A percentile compares a stretch with the other conserved stretches of the same genome.
Conservation (phyloP, 2,797 vertebrate genomes). For the Macrochelys suwanniensis region DNA sequence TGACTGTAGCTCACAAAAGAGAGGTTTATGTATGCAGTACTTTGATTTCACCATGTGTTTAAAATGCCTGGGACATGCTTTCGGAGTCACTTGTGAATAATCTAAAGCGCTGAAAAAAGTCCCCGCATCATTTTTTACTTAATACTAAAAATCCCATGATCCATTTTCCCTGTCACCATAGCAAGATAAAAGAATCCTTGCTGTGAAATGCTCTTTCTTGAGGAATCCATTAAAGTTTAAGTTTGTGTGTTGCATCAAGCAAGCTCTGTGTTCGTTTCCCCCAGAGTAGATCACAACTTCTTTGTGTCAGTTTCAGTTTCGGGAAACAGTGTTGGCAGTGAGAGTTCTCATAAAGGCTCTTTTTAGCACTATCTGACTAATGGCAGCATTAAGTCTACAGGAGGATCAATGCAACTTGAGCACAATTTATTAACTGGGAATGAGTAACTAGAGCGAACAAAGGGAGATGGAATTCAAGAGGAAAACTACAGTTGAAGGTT, state of each 20-base stretch:
- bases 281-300: conserved; percentile 70
- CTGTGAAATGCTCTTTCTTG: conserved; percentile 57
- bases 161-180: conserved; percentile 42
- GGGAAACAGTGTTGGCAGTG: conserved; percentile 39
- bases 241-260: conserved; percentile 46
- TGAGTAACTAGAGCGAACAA: not conserved
- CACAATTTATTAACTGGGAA: conserved; percentile 28
- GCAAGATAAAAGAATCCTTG: conserved; percentile 67
- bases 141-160: conserved; percentile 56
- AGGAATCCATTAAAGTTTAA: conserved; percentile 72
- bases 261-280: conserved; percentile 33
- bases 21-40: conserved; percentile 22
- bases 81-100: conserved; percentile 14
- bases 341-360: not conserved
- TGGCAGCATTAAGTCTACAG: not conserved
- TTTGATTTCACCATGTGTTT: conserved; percentile 10
- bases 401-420: not conserved
- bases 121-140: conserved; percentile 15
- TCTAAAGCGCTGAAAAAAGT: conserved; percentile 65
- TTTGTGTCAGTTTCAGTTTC: conserved; percentile 67
- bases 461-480: not conserved
- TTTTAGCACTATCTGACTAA: conserved; percentile 10
- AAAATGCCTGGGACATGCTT: conserved; percentile 59
- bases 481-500: not conserved
- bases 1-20: conserved; percentile 13